Percentiles rank a stretch among this genome's conserved stretches.
These are phyloP conservation scores for Phortica okadai DNA, from an alignment of 2,888 invertebrate genomes.

Conservation along the genomic window DNA sequence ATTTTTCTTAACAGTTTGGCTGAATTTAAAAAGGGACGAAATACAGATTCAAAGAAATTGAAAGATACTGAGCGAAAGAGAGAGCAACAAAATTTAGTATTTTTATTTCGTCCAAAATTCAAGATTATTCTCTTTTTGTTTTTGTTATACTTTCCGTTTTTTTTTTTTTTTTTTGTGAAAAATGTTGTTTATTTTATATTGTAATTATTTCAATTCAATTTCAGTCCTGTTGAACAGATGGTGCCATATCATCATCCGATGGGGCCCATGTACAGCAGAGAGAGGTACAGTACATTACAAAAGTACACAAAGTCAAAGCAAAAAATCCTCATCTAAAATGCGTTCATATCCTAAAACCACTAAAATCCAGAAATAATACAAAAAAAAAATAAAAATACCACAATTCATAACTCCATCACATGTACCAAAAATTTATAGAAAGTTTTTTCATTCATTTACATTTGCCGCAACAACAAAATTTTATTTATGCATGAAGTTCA, in stretches of 20 bases:
- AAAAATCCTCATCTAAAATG: not conserved
- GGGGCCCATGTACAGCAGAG: slow-evolving; percentile 78
- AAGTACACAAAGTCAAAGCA: slow-evolving; percentile 46
- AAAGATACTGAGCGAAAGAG: too few relatives aligned
- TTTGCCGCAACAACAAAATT: not conserved
- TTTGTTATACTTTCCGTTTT: not conserved
- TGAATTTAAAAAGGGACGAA: slow-evolving; percentile 7
- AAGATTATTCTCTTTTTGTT: slow-evolving; percentile 27
- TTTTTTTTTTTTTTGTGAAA: not conserved
- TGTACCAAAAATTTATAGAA: too few relatives aligned
- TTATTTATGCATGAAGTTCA: not conserved
- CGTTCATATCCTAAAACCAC: not conserved
- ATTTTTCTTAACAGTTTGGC: not conserved
- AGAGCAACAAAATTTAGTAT: slow-evolving; percentile 4
- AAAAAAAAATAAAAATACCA: not conserved
- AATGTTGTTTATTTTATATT: slow-evolving; percentile 49
- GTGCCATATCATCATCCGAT: slow-evolving; percentile 78
- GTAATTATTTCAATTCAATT: slow-evolving; percentile 73
- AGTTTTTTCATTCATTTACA: too few relatives aligned
- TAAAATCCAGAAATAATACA: not conserved
- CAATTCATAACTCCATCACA: not conserved
- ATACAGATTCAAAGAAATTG: not conserved
- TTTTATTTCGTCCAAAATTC: slow-evolving; percentile 10
- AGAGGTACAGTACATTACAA: slow-evolving; percentile 74
- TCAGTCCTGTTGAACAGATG: slow-evolving; percentile 78